Conservation (phyloP, 2,797 vertebrate species). For the Oreonectes daqikongensis region DNA sequence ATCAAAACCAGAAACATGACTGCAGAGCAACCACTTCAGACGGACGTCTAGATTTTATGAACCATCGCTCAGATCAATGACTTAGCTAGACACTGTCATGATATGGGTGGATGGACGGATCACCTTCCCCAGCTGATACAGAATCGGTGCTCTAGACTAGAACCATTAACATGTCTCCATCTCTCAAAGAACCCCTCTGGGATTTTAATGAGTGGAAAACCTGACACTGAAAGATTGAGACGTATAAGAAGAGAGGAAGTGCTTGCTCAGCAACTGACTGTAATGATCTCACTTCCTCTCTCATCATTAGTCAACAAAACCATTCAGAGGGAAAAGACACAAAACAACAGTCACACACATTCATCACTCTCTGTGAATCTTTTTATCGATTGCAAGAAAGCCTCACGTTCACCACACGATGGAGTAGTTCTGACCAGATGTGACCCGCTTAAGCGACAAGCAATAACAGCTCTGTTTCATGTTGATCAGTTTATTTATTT, state of each 20-base stretch:
- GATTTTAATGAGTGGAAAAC: constrained; percentile 33
- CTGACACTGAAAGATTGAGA: constrained; percentile 28
- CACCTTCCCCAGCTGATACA: constrained; percentile 10
- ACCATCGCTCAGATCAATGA: too few relatives aligned
- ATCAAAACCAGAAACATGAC: too few relatives aligned
- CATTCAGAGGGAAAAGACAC: constrained; percentile 23
- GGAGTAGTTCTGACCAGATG: too few relatives aligned
- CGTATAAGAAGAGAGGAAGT: constrained; percentile 31
- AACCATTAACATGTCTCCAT: constrained; percentile 33
- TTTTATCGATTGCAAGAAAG: constrained; percentile 4
- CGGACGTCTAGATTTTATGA: too few relatives aligned
- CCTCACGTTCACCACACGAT: neutral
- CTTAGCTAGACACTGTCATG: too few relatives aligned
- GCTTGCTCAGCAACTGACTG: constrained; percentile 48
- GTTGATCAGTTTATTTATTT: too few relatives aligned
- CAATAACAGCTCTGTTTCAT: too few relatives aligned
- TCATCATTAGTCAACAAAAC: constrained; percentile 49
- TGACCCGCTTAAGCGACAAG: too few relatives aligned
- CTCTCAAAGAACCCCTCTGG: constrained; percentile 42
- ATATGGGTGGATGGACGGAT: too few relatives aligned
- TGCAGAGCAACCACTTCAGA: too few relatives aligned
- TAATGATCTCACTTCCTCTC: constrained; percentile 60
- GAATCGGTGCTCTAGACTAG: constrained; percentile 19
- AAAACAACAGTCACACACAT: constrained; percentile 24
- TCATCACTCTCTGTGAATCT: neutral